These are phyloP conservation scores for Cyrtodaria siliqua DNA, from an alignment of 2,888 invertebrate species.

Conservation along the genomic window DNA sequence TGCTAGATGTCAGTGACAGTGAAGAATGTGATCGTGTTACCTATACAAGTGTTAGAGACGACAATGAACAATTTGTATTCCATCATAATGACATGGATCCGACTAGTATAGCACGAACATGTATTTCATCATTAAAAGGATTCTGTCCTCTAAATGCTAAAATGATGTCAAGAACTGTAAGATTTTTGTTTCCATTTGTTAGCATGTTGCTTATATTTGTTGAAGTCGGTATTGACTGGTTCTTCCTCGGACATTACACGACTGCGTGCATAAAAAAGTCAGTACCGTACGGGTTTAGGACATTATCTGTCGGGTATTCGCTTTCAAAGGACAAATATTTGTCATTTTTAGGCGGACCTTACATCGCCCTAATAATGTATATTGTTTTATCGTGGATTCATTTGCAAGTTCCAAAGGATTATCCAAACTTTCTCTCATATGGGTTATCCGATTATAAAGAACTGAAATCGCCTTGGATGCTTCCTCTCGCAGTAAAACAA, in stretches of 20 bases:
- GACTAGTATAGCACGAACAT: not conserved
- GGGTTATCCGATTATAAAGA: not conserved
- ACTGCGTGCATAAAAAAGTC: not conserved
- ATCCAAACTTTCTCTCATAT: not conserved
- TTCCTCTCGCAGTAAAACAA: slow-evolving; percentile 3
- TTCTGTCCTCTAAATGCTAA: not conserved
- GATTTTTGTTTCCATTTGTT: slow-evolving; percentile 5
- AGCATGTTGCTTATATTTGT: not conserved
- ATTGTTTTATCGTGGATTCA: not conserved
- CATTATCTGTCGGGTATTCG: slow-evolving; percentile 6
- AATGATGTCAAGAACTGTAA: not conserved
- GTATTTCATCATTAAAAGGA: not conserved
- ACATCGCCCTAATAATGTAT: slow-evolving; percentile 2
- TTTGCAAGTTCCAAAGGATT: not conserved
- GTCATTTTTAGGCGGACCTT: slow-evolving; percentile 6
- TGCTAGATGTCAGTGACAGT: not conserved
- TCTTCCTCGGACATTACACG: not conserved
- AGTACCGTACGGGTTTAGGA: slow-evolving; percentile 12
- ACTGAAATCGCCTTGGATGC: not conserved
- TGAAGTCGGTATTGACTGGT: slow-evolving; percentile 4
- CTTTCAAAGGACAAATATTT: not conserved
- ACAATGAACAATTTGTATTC: slow-evolving; percentile 1
- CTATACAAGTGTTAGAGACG: not conserved
- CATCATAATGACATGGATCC: not conserved
- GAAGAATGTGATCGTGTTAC: not conserved